Base-by-base conservation (phyloP, 2,888 invertebrate species). In the Hirtodrosophila duncani region DNA sequence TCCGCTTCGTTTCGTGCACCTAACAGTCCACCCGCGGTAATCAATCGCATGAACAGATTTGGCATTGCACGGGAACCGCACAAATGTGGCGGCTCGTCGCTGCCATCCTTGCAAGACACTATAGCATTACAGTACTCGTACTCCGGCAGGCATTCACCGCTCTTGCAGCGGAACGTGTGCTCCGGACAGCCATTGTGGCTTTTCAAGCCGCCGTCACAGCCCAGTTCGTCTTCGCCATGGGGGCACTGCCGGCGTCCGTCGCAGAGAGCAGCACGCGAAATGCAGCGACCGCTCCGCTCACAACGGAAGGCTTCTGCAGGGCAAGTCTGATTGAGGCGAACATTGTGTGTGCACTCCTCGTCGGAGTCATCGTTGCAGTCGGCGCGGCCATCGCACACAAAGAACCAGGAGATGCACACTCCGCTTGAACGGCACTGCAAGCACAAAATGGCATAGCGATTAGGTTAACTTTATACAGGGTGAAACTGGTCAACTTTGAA, bases 41-140 rank as follows among this genome's bases (percentile, higher is more conserved):
- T 66, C 5, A 87, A 66, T 31, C 83, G 82, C 63, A 85, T 65
- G 42, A 87, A 87, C 37, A 86, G 82, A 64, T 84, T 85, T 44
- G 87, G 86, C 57, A 87, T 74, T 20, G 88, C 83, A 18, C 89
- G 88, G 0, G 88, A 88, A 18, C 86, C 88, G 84, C 94, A 95
- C 10, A 93, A 88, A 80, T 92, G 92, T n/a, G 92, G 90, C 0
- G 94, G 93, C 84, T 96, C 96, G 83, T 96, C 96, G 55, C 94
- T 94, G n/a, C 92, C 95, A 85, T 96, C 96, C 68, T 92, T 90
- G 87, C 96, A 96, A 53, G 92, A 91, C 38, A 94, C 90, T 44
- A 95, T 93, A 3, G 96, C 95, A 87, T 97, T 96, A 87, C 96
- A 97, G 87, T 95, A 96, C 85, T 95, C 95, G 83, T 94, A 95